Evolutionary conservation across 1,140 invertebrate genomes (phyloP), one percentile per base, ranked within the genome.

Genomic region (Pseudoatta argentina): DNA sequence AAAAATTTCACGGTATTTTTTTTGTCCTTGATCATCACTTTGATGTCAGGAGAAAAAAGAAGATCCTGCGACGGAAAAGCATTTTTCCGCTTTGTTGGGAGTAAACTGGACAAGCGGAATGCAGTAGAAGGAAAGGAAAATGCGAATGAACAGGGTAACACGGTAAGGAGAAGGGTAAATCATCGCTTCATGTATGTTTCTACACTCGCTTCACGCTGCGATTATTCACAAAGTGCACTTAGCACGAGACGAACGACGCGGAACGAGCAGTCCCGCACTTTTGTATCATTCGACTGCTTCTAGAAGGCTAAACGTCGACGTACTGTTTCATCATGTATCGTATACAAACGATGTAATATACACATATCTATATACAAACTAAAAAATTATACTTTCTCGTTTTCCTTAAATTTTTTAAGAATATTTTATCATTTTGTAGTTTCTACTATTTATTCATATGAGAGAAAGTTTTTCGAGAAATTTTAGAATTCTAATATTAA

Each of bases 141-240:
- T 59, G 39, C 27, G 61, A 39, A 81, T 39, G 76, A 67, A 10
- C 8, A 14, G 2, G 27, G 24, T n/a, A 78, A 69, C 57, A 12
- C 30, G 0, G 48, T 16, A n/a, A 34, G 39, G 21, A 59, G 63
- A 30, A n/a, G 51, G 66, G 64, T 72, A 10, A 66, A 61, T 77
- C 73, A 77, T 85, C 66, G 59, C 10, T 39, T 55, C 34, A 55
- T 73, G 61, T 78, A 77, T 66, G 79, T 89, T 87, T 82, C 88
- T 66, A 77, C 63, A 57, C 69, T 77, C 89, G 86, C 79, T 90
- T 90, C 76, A 88, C 89, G 89, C 71, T 85, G 88, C 69, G 82
- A 67, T 85, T 90, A 85, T 75, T 91, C 72, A 48, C 76, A 8
- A 61, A 91, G 89, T 91, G 86, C 76, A 57, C 86, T 88, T 81